These are phyloP conservation scores for Colossoma macropomum DNA, from an alignment of 2,113 vertebrate genomes.

Conservation along the genomic window DNA sequence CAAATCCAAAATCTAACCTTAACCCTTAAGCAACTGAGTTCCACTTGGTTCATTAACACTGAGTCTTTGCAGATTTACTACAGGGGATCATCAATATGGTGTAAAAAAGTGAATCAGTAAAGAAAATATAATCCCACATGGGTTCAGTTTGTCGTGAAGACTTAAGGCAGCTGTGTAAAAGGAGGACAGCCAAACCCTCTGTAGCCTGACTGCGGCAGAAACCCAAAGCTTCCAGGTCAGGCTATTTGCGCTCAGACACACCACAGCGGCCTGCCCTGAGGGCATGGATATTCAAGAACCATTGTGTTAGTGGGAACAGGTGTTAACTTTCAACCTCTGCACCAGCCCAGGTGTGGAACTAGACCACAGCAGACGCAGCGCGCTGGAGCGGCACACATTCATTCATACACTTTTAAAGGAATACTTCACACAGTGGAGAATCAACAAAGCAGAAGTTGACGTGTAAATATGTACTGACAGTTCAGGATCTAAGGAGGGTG, in stretches of 20 bases:
- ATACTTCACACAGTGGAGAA: too few species aligned
- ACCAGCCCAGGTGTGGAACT: conserved; percentile 1
- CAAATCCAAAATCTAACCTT: too few species aligned
- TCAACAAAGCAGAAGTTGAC: neutral
- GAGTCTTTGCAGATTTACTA: too few species aligned
- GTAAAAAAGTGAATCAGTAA: neutral
- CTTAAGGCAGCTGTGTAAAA: neutral
- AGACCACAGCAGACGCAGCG: neutral
- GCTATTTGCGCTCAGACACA: conserved; percentile 18
- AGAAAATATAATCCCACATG: neutral
- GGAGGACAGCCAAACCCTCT: neutral
- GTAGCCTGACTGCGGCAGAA: neutral
- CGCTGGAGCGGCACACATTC: neutral
- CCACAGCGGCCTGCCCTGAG: conserved; percentile 31
- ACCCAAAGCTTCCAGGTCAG: conserved; percentile 33
- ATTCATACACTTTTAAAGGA: neutral
- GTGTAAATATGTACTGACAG: too few species aligned
- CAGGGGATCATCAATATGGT: too few species aligned
- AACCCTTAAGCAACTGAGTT: too few species aligned
- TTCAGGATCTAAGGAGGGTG: too few species aligned
- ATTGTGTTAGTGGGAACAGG: conserved; percentile 10
- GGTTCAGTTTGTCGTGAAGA: neutral
- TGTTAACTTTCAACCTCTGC: conserved; percentile 35
- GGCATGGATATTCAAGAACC: neutral
- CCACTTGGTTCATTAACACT: too few species aligned